phyloP scores from a whole-genome alignment of 2,113 vertebrate genomes.

The Pygoscelis adeliae region DNA sequence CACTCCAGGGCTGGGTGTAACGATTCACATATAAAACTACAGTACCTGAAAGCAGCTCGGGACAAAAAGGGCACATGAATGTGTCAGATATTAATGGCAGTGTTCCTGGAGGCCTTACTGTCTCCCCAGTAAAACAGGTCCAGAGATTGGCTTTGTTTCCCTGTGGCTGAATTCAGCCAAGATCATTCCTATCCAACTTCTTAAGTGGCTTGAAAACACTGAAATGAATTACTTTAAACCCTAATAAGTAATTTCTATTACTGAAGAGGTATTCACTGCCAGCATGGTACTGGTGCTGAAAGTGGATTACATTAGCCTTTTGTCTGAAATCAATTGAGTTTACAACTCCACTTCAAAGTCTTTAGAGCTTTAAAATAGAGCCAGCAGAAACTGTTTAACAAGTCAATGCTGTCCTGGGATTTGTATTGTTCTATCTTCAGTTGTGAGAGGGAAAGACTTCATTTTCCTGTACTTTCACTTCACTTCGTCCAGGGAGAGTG shows the following conservation, averaged over 20 bases:
- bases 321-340: constrained; percentile 67
- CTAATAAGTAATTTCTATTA: constrained; percentile 51
- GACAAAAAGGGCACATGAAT: not conserved
- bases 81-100: not conserved
- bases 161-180: constrained; percentile 13
- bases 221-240: constrained; percentile 42
- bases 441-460: constrained; percentile 51
- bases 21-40: not conserved
- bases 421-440: constrained; percentile 50
- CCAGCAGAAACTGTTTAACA: constrained; percentile 65
- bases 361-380: constrained; percentile 53
- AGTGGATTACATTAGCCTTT: constrained; percentile 69
- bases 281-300: constrained; percentile 55
- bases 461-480: constrained; percentile 54
- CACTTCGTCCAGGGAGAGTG: not conserved
- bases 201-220: constrained; percentile 34
- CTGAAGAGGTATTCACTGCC: constrained; percentile 30
- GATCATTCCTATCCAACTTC: not conserved
- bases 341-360: constrained; percentile 62
- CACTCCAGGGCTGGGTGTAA: not conserved
- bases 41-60: not conserved
- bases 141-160: constrained; percentile 6
- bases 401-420: constrained; percentile 55
- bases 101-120: not conserved
- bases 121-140: not conserved